Base-by-base conservation (phyloP, 2,113 vertebrate species). In the Halcyon senegalensis region DNA sequence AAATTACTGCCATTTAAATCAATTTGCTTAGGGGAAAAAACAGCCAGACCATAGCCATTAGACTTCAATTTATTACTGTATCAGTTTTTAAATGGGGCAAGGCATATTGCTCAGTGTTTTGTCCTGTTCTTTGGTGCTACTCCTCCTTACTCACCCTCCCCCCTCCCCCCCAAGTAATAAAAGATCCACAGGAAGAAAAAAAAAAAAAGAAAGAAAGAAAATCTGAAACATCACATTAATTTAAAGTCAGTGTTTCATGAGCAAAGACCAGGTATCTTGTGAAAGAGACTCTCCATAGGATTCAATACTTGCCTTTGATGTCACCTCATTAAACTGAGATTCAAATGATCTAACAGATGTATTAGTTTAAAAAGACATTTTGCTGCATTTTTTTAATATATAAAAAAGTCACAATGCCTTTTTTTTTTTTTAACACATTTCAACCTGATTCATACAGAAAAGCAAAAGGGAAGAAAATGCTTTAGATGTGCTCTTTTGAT, bases 1-100 rank as follows among this genome's bases (percentile, higher is more conserved):
- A 98, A 98, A 98, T 98, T 98, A 98, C 98, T 98, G 97, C 97
- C 96, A 98, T 98, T 98, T 98, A 98, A 98, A 98, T 98, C 98
- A 98, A 98, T 98, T 98, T 98, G 97, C 97, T 98, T 98, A 98
- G 95, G 97, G 96, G 97, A 91, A 98, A 98, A 98, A 97, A 96
- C 97, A 98, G 97, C 96, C 98, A 98, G 97, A 97, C 97, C 97
- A 89, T 80, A 97, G 96, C 97, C 97, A 98, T 98, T 98, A 98
- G 97, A 97, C 96, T 97, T 98, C 98, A 98, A 98, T 98, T 98
- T 98, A 98, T 98, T 98, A 98, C 97, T 96, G 95, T 98, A 98
- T 98, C 95, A 93, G 95, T 94, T 98, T 98, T 98, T 98, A 96
- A 98, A 98, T 91, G 87, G 81, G 87, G 90, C 76, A 92, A 98